Evolutionary conservation across 2,113 vertebrate genomes (phyloP).

Genomic region (Oncorhynchus mykiss): DNA sequence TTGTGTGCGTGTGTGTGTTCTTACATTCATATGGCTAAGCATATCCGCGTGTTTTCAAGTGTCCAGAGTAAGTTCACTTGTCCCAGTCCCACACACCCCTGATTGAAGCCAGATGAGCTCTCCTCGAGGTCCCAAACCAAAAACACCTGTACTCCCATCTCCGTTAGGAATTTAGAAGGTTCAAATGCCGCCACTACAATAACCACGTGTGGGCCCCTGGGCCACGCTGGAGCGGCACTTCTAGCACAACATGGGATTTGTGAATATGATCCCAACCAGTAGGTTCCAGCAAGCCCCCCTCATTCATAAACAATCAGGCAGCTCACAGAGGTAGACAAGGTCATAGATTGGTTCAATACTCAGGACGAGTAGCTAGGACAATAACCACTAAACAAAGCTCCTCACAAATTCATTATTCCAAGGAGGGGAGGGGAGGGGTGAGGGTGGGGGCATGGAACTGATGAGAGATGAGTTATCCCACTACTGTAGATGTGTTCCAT

Average conservation of each 20-base stretch:
- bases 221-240: slow-evolving; percentile 28
- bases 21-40: too few species aligned
- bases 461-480: background rate
- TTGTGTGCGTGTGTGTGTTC: background rate
- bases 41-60: slow-evolving; percentile 9
- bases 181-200: slow-evolving; percentile 65
- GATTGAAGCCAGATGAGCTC: slow-evolving; percentile 67
- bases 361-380: slow-evolving; percentile 1
- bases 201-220: slow-evolving; percentile 57
- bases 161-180: slow-evolving; percentile 58
- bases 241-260: slow-evolving; percentile 39
- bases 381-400: slow-evolving; percentile 2
- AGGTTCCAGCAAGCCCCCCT: background rate
- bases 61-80: slow-evolving; percentile 34
- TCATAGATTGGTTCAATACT: background rate
- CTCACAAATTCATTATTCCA: background rate
- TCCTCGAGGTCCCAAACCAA: slow-evolving; percentile 59
- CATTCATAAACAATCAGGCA: background rate
- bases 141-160: slow-evolving; percentile 68
- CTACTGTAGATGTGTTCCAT: background rate
- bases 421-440: background rate
- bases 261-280: slow-evolving; percentile 28
- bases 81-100: slow-evolving; percentile 28
- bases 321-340: slow-evolving; percentile 2
- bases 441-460: background rate